phyloP scores from a whole-genome alignment of 2,797 vertebrate genomes.

The Centroberyx gerrardi region DNA sequence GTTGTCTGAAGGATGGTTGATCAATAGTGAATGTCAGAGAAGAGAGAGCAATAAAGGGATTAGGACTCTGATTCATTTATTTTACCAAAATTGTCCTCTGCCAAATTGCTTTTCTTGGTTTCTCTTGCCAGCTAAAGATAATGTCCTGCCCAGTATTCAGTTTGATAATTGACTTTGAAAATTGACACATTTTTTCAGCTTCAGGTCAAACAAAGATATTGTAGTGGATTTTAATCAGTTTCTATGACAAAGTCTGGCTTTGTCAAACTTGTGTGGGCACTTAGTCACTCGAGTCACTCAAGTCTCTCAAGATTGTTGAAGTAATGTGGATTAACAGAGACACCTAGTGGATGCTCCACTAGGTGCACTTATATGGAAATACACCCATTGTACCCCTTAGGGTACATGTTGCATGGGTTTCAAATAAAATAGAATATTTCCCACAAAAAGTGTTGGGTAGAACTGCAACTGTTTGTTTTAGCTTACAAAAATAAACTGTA shows the following conservation, averaged over 20 bases:
- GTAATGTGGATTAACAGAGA: constrained; percentile 61
- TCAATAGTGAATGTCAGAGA: neutral
- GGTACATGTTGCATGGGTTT: neutral
- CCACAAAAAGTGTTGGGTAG: neutral
- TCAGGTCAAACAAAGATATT: constrained; percentile 54
- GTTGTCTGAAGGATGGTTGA: constrained; percentile 15
- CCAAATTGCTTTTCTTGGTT: constrained; percentile 39
- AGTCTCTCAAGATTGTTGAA: neutral
- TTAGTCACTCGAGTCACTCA: constrained; percentile 2
- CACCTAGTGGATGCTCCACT: constrained; percentile 68
- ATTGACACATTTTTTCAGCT: constrained; percentile 51
- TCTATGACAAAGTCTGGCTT: constrained; percentile 36
- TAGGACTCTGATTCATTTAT: constrained; percentile 4
- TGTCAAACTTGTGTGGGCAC: constrained; percentile 30
- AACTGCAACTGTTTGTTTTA: too few species aligned
- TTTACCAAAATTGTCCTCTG: neutral
- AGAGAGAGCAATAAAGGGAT: constrained; percentile 2
- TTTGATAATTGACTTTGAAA: constrained; percentile 63
- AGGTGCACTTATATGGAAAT: neutral
- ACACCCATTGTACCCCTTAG: too few species aligned
- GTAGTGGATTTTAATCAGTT: constrained; percentile 44
- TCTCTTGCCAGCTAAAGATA: constrained; percentile 25
- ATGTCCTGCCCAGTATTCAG: constrained; percentile 16
- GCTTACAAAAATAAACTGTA: too few species aligned
- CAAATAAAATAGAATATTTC: neutral